phyloP scores from a whole-genome alignment of 1,140 invertebrate species.

The Agrilus planipennis region DNA sequence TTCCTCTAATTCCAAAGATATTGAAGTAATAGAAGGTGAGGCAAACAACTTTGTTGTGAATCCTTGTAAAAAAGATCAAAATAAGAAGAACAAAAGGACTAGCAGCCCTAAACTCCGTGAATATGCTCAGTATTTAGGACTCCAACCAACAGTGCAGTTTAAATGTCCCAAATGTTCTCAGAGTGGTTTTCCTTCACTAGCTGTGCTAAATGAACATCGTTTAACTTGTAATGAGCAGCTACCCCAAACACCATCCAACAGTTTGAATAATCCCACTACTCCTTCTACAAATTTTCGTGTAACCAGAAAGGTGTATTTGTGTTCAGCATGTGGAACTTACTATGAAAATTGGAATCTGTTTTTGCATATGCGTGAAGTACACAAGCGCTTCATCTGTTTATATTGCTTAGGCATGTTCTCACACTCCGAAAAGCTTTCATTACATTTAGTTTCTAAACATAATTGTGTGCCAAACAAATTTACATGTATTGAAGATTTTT shows the following conservation, averaged over 20 bases:
- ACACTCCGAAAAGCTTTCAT: slow-evolving; percentile 58
- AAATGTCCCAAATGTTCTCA: slow-evolving; percentile 53
- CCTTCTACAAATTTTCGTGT: slow-evolving; percentile 40
- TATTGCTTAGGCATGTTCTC: slow-evolving; percentile 69
- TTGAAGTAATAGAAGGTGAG: no score
- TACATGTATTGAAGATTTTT: slow-evolving; percentile 49
- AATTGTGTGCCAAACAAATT: slow-evolving; percentile 54
- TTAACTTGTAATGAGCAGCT: slow-evolving; percentile 40
- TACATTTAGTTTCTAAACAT: slow-evolving; percentile 63
- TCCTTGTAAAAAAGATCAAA: no score
- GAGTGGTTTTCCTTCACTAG: slow-evolving; percentile 45
- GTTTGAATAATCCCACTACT: slow-evolving; percentile 26
- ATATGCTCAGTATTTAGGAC: slow-evolving; percentile 59
- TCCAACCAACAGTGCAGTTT: slow-evolving; percentile 53
- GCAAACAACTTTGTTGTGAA: no score
- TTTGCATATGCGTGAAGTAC: slow-evolving; percentile 65
- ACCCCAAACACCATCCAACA: slow-evolving; percentile 14
- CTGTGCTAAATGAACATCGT: slow-evolving; percentile 48
- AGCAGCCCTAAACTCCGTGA: slow-evolving; percentile 40
- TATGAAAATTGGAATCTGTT: slow-evolving; percentile 76
- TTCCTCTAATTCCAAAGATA: no score
- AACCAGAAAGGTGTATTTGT: slow-evolving; percentile 63
- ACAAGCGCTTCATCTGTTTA: slow-evolving; percentile 63
- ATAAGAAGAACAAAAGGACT: slow-evolving; percentile 5
- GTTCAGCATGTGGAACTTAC: slow-evolving; percentile 63